These are phyloP conservation scores for Andrena cerasifolii DNA, from an alignment of 1,140 invertebrate species.

Conservation along the genomic window DNA sequence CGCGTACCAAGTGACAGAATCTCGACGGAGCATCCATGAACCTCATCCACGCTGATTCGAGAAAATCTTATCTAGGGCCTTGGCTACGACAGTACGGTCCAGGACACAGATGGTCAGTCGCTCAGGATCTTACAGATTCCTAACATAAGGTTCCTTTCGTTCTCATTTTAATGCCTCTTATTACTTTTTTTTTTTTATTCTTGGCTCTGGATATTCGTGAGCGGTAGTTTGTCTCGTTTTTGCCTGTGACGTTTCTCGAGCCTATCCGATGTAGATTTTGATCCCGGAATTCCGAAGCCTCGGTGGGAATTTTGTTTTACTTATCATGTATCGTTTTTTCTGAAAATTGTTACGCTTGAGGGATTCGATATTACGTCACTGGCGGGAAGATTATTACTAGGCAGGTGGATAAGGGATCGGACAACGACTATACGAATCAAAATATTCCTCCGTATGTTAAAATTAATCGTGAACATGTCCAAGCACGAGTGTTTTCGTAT, in stretches of 20 bases:
- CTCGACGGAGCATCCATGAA: too few species aligned
- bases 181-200: not conserved
- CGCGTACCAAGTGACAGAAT: conserved; percentile 17
- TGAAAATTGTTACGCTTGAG: not conserved
- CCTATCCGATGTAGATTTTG: not conserved
- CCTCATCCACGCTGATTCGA: not conserved
- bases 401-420: conserved; percentile 28
- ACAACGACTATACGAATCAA: conserved; percentile 24
- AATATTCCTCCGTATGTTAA: not conserved
- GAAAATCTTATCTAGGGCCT: not conserved
- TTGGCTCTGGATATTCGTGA: not conserved
- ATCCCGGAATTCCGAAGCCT: not conserved
- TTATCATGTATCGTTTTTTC: not conserved
- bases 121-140: not conserved
- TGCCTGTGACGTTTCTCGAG: too few species aligned
- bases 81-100: too few species aligned
- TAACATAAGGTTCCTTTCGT: not conserved
- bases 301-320: not conserved
- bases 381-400: conserved; percentile 34
- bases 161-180: not conserved
- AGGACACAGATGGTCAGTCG: too few species aligned
- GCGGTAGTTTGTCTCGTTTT: not conserved
- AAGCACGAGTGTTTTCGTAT: not conserved
- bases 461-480: not conserved
- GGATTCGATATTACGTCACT: conserved; percentile 24